A percentile compares a stretch with the other conserved stretches of the same genome.
Evolutionary conservation across 1,140 invertebrate genomes (phyloP).

Genomic region (Magallana angulata): DNA sequence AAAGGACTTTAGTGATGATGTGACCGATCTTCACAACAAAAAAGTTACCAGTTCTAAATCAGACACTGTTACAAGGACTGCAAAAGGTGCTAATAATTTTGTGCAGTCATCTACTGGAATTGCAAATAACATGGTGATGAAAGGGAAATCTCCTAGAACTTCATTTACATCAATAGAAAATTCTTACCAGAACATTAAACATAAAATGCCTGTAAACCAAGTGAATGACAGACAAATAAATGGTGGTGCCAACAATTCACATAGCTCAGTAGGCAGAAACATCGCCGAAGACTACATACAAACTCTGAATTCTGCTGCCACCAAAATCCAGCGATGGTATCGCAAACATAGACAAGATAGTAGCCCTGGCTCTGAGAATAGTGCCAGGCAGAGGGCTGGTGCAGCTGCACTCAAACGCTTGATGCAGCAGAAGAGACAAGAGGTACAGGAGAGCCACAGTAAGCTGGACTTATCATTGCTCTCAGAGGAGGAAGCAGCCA

Average conservation of each 20-base stretch:
- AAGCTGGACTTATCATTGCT: conserved; percentile 58
- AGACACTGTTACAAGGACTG: neutral
- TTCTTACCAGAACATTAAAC: conserved; percentile 79
- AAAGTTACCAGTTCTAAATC: conserved; percentile 42
- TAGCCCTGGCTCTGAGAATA: neutral
- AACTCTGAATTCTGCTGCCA: conserved; percentile 72
- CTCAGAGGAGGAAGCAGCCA: conserved; percentile 59
- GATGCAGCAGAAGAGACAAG: conserved; percentile 72
- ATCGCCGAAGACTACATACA: conserved; percentile 75
- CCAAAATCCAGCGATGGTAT: conserved; percentile 75
- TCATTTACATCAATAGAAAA: conserved; percentile 76
- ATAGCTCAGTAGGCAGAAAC: conserved; percentile 56
- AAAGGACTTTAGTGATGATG: conserved; percentile 20
- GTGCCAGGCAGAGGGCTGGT: conserved; percentile 61
- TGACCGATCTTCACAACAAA: neutral
- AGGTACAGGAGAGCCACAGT: conserved; percentile 53
- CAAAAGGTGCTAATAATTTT: conserved; percentile 28
- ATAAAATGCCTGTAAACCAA: conserved; percentile 78
- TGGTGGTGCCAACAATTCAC: conserved; percentile 37
- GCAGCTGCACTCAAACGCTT: conserved; percentile 74
- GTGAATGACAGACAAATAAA: conserved; percentile 60
- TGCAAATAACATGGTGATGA: conserved; percentile 76
- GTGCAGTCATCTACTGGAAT: conserved; percentile 56
- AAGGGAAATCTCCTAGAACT: conserved; percentile 68
- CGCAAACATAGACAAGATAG: conserved; percentile 56